Evolutionary conservation across 2,888 invertebrate species (phyloP).

Genomic region (Lepeophtheirus nordmannii): DNA sequence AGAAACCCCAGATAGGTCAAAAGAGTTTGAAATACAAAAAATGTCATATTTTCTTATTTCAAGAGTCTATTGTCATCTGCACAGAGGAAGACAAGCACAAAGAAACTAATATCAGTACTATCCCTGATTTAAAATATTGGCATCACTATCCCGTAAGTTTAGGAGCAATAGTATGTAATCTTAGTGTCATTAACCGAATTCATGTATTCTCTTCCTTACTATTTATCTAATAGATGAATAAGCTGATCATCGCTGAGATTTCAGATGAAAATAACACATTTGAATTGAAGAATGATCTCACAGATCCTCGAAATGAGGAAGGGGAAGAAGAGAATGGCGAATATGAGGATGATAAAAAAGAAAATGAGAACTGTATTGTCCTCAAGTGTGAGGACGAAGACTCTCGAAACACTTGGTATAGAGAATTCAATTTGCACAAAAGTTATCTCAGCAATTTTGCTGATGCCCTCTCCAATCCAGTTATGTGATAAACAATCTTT

Average conservation of each 20-base stretch:
- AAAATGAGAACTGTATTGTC: background rate
- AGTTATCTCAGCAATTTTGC: conserved; percentile 2
- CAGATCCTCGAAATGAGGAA: background rate
- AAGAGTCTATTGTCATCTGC: conserved; percentile 15
- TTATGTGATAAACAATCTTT: background rate
- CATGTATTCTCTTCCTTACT: too few relatives aligned
- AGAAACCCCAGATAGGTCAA: background rate
- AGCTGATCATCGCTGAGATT: background rate
- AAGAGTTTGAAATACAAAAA: background rate
- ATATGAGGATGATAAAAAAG: background rate
- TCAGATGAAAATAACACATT: background rate
- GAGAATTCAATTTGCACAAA: background rate
- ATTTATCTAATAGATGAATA: background rate
- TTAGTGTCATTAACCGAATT: too few relatives aligned
- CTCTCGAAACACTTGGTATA: background rate
- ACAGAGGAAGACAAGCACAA: background rate
- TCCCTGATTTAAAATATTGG: background rate
- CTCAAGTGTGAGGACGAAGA: background rate
- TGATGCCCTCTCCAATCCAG: background rate
- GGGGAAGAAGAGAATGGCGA: background rate
- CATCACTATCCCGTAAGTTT: background rate
- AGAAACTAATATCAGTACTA: background rate
- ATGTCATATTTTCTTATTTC: conserved; percentile 10
- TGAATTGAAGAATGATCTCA: background rate
- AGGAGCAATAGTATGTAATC: too few relatives aligned